Evolutionary conservation across 2,888 invertebrate genomes (phyloP).

Genomic region (Octonoba sinensis): DNA sequence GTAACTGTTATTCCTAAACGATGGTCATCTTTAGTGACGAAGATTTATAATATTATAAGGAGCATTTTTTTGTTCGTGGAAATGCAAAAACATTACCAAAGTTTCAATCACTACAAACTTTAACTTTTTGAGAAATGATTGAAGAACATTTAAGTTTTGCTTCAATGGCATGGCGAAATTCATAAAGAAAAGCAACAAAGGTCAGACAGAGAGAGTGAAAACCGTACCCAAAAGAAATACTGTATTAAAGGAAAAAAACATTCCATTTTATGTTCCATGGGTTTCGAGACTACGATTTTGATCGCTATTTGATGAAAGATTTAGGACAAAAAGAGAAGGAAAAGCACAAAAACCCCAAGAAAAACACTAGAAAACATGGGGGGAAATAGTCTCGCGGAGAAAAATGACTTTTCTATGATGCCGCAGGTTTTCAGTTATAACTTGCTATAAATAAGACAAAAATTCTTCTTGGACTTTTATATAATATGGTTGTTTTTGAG

Average conservation of each 20-base stretch:
- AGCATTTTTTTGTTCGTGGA: too few species aligned
- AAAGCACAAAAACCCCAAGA: conserved; percentile 3
- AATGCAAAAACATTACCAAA: too few species aligned
- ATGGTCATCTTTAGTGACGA: too few species aligned
- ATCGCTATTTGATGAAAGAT: conserved; percentile 62
- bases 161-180: not conserved
- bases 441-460: conserved; percentile 50
- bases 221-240: too few species aligned
- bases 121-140: too few species aligned
- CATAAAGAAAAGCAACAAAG: conserved; percentile 19
- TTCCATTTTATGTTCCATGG: conserved; percentile 2
- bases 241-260: too few species aligned
- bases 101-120: too few species aligned
- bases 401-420: conserved; percentile 59
- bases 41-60: too few species aligned
- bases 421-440: conserved; percentile 52
- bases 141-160: too few species aligned
- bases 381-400: conserved; percentile 20
- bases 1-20: too few species aligned
- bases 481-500: conserved; percentile 52
- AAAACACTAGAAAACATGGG: conserved; percentile 7
- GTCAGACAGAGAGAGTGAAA: not conserved
- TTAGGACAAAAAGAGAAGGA: conserved; percentile 13
- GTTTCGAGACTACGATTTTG: conserved; percentile 17
- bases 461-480: conserved; percentile 12